Base-by-base conservation (phyloP, 2,888 invertebrate species). In the Psococerastis gibbosa region DNA sequence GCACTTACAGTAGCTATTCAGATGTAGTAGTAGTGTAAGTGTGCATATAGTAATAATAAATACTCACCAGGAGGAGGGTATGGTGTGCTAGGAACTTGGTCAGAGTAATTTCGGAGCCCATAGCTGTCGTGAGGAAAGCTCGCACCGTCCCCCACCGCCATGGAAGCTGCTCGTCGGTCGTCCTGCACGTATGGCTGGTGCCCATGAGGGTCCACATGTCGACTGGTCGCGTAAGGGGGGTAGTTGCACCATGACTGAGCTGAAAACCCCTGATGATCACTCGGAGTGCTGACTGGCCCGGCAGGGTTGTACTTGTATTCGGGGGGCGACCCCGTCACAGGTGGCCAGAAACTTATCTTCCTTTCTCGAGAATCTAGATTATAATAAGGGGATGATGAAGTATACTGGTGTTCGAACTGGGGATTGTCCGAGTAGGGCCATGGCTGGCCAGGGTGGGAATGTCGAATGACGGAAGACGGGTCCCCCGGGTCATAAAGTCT, bases 1-100 rank as follows among this genome's bases (percentile, higher is more conserved):
- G n/a, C n/a, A n/a, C n/a, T n/a, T n/a, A n/a, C n/a, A n/a, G n/a
- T n/a, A n/a, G n/a, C n/a, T n/a, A n/a, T n/a, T n/a, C n/a, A n/a
- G n/a, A n/a, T n/a, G n/a, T n/a, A n/a, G n/a, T n/a, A n/a, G n/a
- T n/a, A n/a, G n/a, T n/a, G n/a, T n/a, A n/a, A n/a, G n/a, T n/a
- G n/a, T n/a, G n/a, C n/a, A n/a, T n/a, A 22, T 16, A 35, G 5
- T 11, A 32, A 32, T 35, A 22, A 32, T 54, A 51, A 57, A 58
- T 67, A 69, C 57, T 71, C 72, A 73, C 82, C 80, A 71, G 81
- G 75, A 56, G 81, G 77, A 56, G 79, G 78, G 56, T 81, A 82
- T 33, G 81, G 78, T 47, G 75, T 77, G 54, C 53, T 48, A 15
- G 53, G 49, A 77, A 74, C 53, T 74, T 71, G 60, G 78, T 79